Evolutionary conservation across 2,113 vertebrate genomes (phyloP), one percentile per base, ranked within the genome.

Genomic region (Charina bottae): DNA sequence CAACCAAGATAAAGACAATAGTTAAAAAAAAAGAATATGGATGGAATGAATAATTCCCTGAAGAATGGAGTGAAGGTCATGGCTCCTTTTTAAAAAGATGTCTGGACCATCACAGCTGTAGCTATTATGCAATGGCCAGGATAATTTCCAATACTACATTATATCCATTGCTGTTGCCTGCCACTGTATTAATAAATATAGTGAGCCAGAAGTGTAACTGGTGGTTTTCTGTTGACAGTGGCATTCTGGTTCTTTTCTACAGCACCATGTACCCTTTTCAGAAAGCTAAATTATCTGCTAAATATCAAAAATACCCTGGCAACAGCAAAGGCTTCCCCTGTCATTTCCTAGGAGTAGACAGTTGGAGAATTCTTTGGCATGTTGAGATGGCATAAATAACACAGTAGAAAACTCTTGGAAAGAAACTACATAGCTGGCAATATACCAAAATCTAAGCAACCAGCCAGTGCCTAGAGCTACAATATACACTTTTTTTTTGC

Each of bases 31-130:
- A 90, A 96, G 89, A 94, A 89, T 88, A 85, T 24, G 7, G 49
- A 94, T 93, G 90, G 94, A 95, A 95, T 94, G 90, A 95, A 93
- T 33, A 92, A 93, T 90, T 95, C 96, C 96, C 94, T 95, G 94
- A 97, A 98, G 97, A 97, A 92, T 93, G 96, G 90, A 95, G 89
- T 97, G 97, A 96, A 97, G 97, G 94, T 89, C 96, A 26, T 93
- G 56, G 93, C 94, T 94, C 97, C 94, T 72, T 78, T 78, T 78
- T 95, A 94, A 95, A 95, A 97, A 97, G 33, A 78, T 37, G 97
- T 94, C 97, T 97, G 97, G 97, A 95, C 13, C 56, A 59, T 94
- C 92, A 96, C 96, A 94, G 96, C 85, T 42, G 72, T 84, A 94
- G 90, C 86, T 68, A 90, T 87, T 94, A 93, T 84, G 93, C 94